These are phyloP conservation scores for Periparus ater DNA, from an alignment of 2,797 vertebrate species.

Conservation along the genomic window DNA sequence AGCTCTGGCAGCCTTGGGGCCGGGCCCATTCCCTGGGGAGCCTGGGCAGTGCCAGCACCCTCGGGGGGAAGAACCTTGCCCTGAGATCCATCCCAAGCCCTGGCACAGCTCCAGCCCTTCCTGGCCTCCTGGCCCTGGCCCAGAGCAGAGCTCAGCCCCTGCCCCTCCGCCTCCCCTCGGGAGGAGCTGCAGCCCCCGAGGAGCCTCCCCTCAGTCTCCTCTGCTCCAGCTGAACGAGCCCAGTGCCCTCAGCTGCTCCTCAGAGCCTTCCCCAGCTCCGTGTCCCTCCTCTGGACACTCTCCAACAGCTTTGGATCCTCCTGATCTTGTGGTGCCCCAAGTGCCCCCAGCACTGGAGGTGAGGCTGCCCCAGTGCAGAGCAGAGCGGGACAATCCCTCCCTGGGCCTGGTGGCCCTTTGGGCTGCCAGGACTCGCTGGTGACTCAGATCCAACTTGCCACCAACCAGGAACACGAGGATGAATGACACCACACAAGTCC, in stretches of 20 bases:
- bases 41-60: not conserved
- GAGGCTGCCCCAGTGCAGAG: not conserved
- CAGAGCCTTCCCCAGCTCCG: not conserved
- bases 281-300: not conserved
- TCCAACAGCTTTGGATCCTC: not conserved
- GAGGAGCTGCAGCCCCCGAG: not conserved
- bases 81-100: not conserved
- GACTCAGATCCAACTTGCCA: not conserved
- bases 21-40: not conserved
- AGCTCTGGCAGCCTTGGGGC: not conserved
- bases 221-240: not conserved
- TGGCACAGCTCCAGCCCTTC: not conserved
- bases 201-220: not conserved
- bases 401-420: not conserved
- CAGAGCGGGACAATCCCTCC: not conserved
- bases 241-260: not conserved
- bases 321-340: not conserved
- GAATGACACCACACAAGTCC: not conserved
- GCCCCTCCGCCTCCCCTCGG: not conserved
- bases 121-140: not conserved
- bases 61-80: not conserved
- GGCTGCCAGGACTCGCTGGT: not conserved
- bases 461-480: accelerated
- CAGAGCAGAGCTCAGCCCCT: not conserved
- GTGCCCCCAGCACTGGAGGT: not conserved